Evolutionary conservation across 2,113 vertebrate genomes (phyloP).

Genomic region (Furnarius figulus): DNA sequence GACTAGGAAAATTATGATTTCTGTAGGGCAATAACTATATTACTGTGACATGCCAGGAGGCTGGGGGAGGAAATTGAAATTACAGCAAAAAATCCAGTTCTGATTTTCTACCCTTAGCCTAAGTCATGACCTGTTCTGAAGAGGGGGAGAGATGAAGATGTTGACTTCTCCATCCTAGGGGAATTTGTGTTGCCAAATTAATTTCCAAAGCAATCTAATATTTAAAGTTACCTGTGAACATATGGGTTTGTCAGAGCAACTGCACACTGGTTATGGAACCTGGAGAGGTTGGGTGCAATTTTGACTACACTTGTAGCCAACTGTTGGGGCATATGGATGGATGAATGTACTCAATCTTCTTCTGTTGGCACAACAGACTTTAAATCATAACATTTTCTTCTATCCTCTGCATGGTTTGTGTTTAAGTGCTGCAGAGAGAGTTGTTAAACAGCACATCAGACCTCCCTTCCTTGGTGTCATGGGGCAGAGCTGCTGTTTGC

Average conservation of each 20-base stretch:
- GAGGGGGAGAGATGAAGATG: background rate
- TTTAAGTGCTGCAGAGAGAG: background rate
- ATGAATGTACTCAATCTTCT: background rate
- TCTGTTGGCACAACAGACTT: background rate
- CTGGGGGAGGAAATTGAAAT: background rate
- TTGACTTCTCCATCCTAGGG: background rate
- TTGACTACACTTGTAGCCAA: background rate
- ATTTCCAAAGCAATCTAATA: background rate
- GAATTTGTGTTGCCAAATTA: background rate
- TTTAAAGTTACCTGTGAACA: background rate
- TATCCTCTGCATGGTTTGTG: background rate
- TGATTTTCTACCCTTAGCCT: background rate
- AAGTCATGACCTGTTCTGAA: background rate
- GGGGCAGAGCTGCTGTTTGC: background rate
- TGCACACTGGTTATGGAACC: background rate
- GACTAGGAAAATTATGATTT: constrained; percentile 14
- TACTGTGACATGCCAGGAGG: background rate
- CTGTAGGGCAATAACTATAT: background rate
- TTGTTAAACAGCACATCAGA: background rate
- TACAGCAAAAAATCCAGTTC: background rate
- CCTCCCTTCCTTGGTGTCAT: background rate
- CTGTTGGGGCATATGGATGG: background rate
- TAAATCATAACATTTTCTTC: background rate
- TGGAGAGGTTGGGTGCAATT: background rate
- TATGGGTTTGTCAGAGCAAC: background rate